Base-by-base conservation (phyloP, 1,140 invertebrate species). In the Heliconius hermathena region DNA sequence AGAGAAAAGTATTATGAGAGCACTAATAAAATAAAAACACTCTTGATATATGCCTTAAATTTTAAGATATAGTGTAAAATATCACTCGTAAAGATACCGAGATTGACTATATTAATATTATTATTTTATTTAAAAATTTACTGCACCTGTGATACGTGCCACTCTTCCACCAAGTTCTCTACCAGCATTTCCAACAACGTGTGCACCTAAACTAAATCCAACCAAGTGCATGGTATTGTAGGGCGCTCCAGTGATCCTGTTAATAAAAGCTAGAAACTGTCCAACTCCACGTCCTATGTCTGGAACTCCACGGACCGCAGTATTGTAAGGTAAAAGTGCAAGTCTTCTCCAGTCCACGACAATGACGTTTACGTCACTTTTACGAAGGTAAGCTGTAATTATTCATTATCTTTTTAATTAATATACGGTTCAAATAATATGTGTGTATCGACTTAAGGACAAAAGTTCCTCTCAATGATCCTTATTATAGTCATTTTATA, bases 181-280 rank as follows among this genome's bases (percentile, higher is more conserved):
- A 5, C 93, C 92, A 70, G 97, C 97, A 87, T 98, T 98, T 1
- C 98, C 98, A 0, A 98, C 97, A 1, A 98, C 96, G 88, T 99
- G 98, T 3, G 98, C 98, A 0, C 98, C 98, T 76, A 97, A 91
- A 80, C 97, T 97, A 91, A 99, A 98, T 0, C 98, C 98, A 83
- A 99, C 97, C 60, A 99, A 84, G 88, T 99, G 98, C 78, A 98
- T 95, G 79, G 95, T 94, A 26, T 95, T 92, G 70, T 85, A 88
- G 0, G 82, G 81, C 8, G 87, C 83, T 26, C 88, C 87, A 52
- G 86, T 87, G 0, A 82, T 81, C 6, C 18, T 22, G 60, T 87
- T 84, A 1, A 96, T 79, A 74, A 79, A 82, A 4, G n/a, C 46
- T 18, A 96, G 85, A 73, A 95, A 95, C 77, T 93, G 91, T 60